phyloP scores from a whole-genome alignment of 2,113 vertebrate genomes.

The Eudyptes chrysolophus region DNA sequence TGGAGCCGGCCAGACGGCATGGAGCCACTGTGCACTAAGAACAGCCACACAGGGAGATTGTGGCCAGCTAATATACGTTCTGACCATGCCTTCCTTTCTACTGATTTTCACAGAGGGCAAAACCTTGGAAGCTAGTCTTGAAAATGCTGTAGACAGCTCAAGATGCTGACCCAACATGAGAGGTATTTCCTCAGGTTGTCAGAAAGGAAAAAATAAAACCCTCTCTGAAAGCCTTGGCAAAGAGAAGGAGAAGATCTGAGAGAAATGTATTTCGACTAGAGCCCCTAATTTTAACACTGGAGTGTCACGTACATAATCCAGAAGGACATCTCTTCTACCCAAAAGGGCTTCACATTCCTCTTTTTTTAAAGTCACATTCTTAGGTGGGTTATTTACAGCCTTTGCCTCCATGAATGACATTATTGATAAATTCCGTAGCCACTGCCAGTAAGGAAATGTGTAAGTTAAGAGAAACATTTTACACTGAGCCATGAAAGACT shows the following conservation, averaged over 20 bases:
- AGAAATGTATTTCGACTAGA: neutral
- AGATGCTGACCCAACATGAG: slow-evolving; percentile 51
- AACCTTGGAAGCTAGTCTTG: slow-evolving; percentile 15
- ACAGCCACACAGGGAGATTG: neutral
- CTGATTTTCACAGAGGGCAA: slow-evolving; percentile 23
- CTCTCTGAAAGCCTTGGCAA: neutral
- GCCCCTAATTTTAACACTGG: slow-evolving; percentile 22
- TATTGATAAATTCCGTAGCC: neutral
- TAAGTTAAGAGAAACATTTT: neutral
- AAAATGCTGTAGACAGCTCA: slow-evolving; percentile 38
- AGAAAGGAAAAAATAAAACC: neutral
- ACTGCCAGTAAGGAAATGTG: neutral
- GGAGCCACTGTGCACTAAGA: neutral
- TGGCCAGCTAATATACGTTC: neutral
- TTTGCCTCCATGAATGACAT: neutral
- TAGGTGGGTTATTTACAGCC: slow-evolving; percentile 21
- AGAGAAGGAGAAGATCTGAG: neutral
- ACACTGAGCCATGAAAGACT: neutral
- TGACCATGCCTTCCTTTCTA: neutral
- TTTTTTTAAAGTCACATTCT: neutral
- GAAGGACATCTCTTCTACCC: slow-evolving; percentile 29
- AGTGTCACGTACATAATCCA: neutral
- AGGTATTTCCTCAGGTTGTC: slow-evolving; percentile 39
- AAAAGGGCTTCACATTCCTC: slow-evolving; percentile 4
- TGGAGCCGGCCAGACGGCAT: fast-evolving